Evolutionary conservation across 92 coral and sea anemone genomes (phyloP).

Genomic region (Porites divaricata): DNA sequence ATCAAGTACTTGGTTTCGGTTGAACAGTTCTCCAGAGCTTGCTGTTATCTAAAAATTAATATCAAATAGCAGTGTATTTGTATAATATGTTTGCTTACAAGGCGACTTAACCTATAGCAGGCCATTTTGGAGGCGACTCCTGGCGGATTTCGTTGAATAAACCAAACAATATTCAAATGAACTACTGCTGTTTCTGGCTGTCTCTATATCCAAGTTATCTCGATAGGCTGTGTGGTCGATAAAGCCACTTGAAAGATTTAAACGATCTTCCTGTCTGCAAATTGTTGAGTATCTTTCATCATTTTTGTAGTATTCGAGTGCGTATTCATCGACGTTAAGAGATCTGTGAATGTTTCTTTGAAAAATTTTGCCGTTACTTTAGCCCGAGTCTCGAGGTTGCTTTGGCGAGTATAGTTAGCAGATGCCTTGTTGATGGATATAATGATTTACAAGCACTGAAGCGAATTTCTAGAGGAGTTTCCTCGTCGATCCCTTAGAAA

Average conservation of each 20-base stretch:
- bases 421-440: neutral
- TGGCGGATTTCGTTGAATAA: constrained; percentile 82
- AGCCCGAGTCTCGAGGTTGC: neutral
- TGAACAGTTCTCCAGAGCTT: constrained; percentile 5
- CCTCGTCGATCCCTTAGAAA: neutral
- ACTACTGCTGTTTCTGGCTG: constrained; percentile 7
- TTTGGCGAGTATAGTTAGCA: neutral
- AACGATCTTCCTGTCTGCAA: neutral
- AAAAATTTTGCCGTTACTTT: neutral
- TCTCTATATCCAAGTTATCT: neutral
- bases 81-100: constrained; percentile 63
- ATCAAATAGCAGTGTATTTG: constrained; percentile 63
- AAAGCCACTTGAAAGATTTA: neutral
- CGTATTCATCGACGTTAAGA: constrained; percentile 2
- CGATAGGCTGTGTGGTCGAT: neutral
- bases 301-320: neutral
- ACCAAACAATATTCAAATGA: constrained; percentile 81
- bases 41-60: constrained; percentile 65
- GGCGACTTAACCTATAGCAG: constrained; percentile 71
- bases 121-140: constrained; percentile 63
- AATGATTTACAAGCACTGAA: constrained; percentile 1
- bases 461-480: neutral
- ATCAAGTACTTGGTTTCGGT: constrained; percentile 8
- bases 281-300: neutral
- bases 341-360: neutral